A percentile compares a stretch with the other conserved stretches of the same genome.
These are phyloP conservation scores for Strix uralensis DNA, from an alignment of 2,113 vertebrate genomes.

Conservation along the genomic window DNA sequence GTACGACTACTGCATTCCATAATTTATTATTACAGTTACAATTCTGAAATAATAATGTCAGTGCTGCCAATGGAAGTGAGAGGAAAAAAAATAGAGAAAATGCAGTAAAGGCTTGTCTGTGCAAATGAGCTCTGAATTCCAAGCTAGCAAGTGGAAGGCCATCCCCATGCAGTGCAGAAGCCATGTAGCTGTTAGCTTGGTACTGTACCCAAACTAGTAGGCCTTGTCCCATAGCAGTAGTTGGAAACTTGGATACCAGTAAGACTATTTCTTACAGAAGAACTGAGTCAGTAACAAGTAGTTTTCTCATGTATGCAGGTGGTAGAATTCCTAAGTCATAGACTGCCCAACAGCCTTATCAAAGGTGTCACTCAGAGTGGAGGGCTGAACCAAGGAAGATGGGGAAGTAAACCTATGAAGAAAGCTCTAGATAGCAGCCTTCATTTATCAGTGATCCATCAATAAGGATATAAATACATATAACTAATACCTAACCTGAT, in stretches of 20 bases:
- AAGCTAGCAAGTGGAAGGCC: neutral
- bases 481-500: neutral
- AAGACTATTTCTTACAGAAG: neutral
- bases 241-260: neutral
- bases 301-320: neutral
- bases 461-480: neutral
- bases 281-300: neutral
- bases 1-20: conserved; percentile 54
- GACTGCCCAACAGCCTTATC: neutral
- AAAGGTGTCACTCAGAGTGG: neutral
- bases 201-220: neutral
- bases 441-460: neutral
- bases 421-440: neutral
- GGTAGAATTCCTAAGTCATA: neutral
- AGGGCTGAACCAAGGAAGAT: neutral
- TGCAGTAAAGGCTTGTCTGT: neutral
- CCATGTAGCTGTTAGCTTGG: neutral
- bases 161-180: neutral
- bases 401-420: neutral
- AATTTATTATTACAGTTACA: neutral
- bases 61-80: neutral
- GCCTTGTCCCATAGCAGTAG: neutral
- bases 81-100: neutral
- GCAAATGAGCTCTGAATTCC: neutral
- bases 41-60: neutral